Percentiles rank a stretch among this genome's conserved stretches.
phyloP scores from a whole-genome alignment of 1,140 invertebrate species.

The Nixonia krombeini region DNA sequence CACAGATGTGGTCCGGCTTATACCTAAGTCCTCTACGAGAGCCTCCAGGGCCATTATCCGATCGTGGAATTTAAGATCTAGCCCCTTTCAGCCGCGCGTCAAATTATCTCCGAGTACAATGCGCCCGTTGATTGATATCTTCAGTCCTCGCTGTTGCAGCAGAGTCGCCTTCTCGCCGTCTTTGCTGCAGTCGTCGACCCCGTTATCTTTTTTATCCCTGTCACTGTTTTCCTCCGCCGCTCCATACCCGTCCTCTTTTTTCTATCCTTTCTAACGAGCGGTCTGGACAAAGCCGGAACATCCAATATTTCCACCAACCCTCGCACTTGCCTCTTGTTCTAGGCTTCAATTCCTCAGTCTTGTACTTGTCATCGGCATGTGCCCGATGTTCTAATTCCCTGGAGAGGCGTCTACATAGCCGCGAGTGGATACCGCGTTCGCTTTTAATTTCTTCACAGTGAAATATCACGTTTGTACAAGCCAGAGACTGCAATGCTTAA shows the following conservation, averaged over 20 bases:
- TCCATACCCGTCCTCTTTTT: conserved; percentile 6
- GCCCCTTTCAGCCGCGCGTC: conserved; percentile 59
- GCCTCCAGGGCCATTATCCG: conserved; percentile 55
- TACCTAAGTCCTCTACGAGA: conserved; percentile 32
- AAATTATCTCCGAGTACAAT: conserved; percentile 62
- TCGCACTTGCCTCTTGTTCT: too few relatives aligned
- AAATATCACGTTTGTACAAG: too few relatives aligned
- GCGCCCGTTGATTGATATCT: conserved; percentile 63
- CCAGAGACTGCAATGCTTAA: too few relatives aligned
- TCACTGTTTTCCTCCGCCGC: conserved; percentile 13
- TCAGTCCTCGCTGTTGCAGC: conserved; percentile 55
- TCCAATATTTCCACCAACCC: conserved; percentile 46
- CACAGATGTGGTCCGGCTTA: conserved; percentile 34
- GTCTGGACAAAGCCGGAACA: conserved; percentile 45
- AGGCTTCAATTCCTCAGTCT: background rate
- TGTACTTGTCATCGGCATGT: too few relatives aligned
- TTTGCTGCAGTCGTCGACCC: conserved; percentile 17
- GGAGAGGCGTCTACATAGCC: too few relatives aligned
- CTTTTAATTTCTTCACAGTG: too few relatives aligned
- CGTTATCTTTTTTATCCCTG: conserved; percentile 5
- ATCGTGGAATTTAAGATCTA: conserved; percentile 61
- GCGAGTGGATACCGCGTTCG: too few relatives aligned
- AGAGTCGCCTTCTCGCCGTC: conserved; percentile 33
- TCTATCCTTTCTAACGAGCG: conserved; percentile 28
- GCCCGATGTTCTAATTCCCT: conserved; percentile 11